phyloP scores from a whole-genome alignment of 1,140 invertebrate species.

The Dolichoris vasculosae region DNA sequence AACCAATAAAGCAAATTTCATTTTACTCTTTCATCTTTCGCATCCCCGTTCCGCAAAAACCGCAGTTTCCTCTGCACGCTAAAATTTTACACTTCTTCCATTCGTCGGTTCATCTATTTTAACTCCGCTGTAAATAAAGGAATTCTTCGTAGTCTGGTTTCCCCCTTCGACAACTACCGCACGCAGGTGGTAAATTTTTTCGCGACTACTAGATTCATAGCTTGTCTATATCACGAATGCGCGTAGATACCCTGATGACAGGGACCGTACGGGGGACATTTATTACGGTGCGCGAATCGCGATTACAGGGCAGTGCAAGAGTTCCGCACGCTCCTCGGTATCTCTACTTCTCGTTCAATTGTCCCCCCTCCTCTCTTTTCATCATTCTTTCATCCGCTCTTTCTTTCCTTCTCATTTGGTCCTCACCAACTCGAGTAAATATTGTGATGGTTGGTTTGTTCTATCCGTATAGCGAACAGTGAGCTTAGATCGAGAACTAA shows the following conservation, averaged over 20 bases:
- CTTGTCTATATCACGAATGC: not conserved
- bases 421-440: not conserved
- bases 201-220: not conserved
- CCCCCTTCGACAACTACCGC: not conserved
- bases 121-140: constrained; percentile 35
- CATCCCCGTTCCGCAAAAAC: not conserved
- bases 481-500: not conserved
- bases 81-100: constrained; percentile 26
- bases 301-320: constrained; percentile 71
- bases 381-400: not conserved
- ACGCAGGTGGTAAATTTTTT: constrained; percentile 42
- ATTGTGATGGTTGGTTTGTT: constrained; percentile 1
- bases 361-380: not conserved
- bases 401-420: not conserved
- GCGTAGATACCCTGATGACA: constrained; percentile 73
- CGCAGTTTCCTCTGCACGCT: not conserved
- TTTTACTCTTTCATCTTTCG: not conserved
- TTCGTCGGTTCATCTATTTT: not conserved
- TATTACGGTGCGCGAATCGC: constrained; percentile 73
- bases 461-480: not conserved
- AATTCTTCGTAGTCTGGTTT: not conserved
- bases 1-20: constrained; percentile 14
- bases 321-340: not conserved
- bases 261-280: constrained; percentile 67
- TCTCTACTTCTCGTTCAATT: constrained; percentile 14